Conservation (phyloP, 2,888 invertebrate species). For the Notodonta dromedarius region DNA sequence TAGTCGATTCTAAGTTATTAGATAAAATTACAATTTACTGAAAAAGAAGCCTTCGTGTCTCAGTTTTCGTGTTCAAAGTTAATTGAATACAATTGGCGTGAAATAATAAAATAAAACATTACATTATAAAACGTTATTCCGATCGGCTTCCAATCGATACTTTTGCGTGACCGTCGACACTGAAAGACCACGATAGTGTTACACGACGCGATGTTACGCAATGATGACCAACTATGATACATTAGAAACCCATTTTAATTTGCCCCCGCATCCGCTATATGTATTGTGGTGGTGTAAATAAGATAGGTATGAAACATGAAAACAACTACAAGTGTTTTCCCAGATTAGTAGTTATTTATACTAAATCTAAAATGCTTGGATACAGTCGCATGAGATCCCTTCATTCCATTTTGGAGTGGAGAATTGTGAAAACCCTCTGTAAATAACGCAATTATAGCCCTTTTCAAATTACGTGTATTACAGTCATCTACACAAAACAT, state of each 20-base stretch:
- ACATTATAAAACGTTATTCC: constrained; percentile 47
- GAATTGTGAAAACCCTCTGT: too few relatives aligned
- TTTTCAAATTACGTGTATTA: too few relatives aligned
- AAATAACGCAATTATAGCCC: too few relatives aligned
- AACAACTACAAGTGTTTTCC: too few relatives aligned
- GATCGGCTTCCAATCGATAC: constrained; percentile 45
- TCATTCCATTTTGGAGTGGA: too few relatives aligned
- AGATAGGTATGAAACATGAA: too few relatives aligned
- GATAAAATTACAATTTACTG: constrained; percentile 24
- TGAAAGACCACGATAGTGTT: constrained; percentile 43
- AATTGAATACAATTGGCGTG: constrained; percentile 57
- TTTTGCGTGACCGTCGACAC: constrained; percentile 53
- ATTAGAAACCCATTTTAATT: constrained; percentile 6
- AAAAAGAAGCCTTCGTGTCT: constrained; percentile 44
- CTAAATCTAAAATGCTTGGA: too few relatives aligned
- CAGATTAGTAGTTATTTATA: too few relatives aligned
- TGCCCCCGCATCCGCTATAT: too few relatives aligned
- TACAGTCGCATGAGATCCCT: too few relatives aligned
- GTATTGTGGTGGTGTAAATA: too few relatives aligned
- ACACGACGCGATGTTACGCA: constrained; percentile 34
- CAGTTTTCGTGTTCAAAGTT: constrained; percentile 56
- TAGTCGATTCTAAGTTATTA: background rate
- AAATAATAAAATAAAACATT: constrained; percentile 66
- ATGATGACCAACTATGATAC: constrained; percentile 22
- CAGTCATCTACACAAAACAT: background rate